Percentiles rank a stretch among this genome's conserved stretches.
phyloP scores from a whole-genome alignment of 2,888 invertebrate genomes.

The Dendrolimus pini region DNA sequence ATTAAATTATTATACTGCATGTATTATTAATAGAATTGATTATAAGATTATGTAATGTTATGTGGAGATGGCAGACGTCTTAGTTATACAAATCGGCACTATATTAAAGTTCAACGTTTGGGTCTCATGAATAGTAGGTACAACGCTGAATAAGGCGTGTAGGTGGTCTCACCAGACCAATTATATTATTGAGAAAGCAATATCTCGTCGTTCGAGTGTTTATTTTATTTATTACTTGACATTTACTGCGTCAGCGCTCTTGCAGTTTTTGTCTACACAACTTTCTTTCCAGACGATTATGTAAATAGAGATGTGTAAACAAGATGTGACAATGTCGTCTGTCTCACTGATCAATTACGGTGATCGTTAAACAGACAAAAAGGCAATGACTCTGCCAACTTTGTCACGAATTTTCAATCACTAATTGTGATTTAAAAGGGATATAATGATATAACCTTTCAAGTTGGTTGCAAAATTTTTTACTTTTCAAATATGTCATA shows the following conservation, averaged over 20 bases:
- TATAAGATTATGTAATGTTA: no score
- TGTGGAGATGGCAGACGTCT: no score
- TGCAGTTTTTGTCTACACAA: background rate
- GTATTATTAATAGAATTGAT: no score
- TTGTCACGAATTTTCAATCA: constrained; percentile 13
- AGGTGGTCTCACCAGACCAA: background rate
- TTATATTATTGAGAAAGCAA: background rate
- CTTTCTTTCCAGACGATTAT: background rate
- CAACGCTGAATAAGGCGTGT: background rate
- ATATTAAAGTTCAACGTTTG: background rate
- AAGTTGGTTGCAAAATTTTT: no score
- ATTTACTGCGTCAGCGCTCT: background rate
- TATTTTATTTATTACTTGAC: background rate
- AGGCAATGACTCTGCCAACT: constrained; percentile 11
- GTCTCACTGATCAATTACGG: background rate
- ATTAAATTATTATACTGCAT: no score
- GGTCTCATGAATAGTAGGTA: background rate
- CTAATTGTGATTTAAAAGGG: no score
- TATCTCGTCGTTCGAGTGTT: background rate
- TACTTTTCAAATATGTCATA: no score
- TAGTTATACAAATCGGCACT: no score
- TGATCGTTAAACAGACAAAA: background rate
- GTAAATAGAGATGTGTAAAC: background rate
- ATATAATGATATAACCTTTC: no score
- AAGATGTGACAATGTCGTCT: background rate